Conservation (phyloP, 2,888 invertebrate genomes). For the Calephelis perditalis region DNA sequence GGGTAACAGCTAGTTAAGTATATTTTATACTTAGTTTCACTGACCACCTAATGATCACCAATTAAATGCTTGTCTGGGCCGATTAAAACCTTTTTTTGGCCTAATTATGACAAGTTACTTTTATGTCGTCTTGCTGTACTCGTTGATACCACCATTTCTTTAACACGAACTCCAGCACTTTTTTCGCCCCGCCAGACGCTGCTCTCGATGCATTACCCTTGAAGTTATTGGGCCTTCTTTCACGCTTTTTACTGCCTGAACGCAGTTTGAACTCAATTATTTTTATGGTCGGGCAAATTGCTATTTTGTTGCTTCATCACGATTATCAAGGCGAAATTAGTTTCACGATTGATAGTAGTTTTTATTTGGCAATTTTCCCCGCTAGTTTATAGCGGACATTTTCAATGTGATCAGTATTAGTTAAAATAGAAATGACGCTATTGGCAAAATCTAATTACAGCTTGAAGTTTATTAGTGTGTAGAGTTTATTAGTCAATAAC, state of each 20-base stretch:
- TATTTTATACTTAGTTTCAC: too few relatives aligned
- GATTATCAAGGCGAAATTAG: conserved; percentile 73
- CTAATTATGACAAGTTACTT: too few relatives aligned
- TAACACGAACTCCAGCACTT: too few relatives aligned
- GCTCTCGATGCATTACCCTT: neutral
- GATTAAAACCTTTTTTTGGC: too few relatives aligned
- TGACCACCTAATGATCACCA: too few relatives aligned
- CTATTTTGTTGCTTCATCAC: conserved; percentile 76
- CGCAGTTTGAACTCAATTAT: conserved; percentile 78
- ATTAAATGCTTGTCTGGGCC: too few relatives aligned
- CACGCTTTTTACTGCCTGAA: conserved; percentile 76
- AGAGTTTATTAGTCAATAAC: too few relatives aligned
- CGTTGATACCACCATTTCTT: too few relatives aligned
- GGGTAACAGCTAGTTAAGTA: too few relatives aligned
- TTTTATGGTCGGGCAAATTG: conserved; percentile 75
- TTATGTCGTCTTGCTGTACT: too few relatives aligned
- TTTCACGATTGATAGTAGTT: conserved; percentile 61
- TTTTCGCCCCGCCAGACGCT: neutral
- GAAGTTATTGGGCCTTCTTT: conserved; percentile 75
- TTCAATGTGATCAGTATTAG: conserved; percentile 8
- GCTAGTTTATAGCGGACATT: conserved; percentile 11
- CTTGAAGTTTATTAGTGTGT: too few relatives aligned
- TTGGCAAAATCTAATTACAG: neutral
- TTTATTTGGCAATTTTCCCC: conserved; percentile 43
- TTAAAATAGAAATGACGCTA: conserved; percentile 3